These are phyloP conservation scores for Apodemus agrarius DNA, from an alignment of 2,797 vertebrate species.

Conservation along the genomic window DNA sequence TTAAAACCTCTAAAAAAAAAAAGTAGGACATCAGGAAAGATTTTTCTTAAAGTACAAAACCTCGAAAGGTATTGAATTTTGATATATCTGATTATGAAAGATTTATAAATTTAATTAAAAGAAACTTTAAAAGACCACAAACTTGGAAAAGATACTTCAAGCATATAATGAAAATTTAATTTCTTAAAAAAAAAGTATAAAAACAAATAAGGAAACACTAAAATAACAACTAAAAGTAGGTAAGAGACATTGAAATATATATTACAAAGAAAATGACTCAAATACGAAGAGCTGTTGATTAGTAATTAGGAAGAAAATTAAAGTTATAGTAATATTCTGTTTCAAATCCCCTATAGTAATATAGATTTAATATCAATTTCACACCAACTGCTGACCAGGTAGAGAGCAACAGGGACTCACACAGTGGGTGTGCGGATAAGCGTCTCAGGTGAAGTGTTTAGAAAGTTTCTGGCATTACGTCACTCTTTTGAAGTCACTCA, in stretches of 20 bases:
- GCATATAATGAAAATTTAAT: constrained; percentile 27
- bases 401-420: background rate
- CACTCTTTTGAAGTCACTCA: constrained; percentile 35
- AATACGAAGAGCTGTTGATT: constrained; percentile 24
- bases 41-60: constrained; percentile 40
- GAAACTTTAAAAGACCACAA: background rate
- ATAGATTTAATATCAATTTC: constrained; percentile 63
- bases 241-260: background rate
- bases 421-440: background rate
- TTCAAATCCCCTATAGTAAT: background rate
- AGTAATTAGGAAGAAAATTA: constrained; percentile 59
- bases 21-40: background rate
- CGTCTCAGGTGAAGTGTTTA: background rate
- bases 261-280: constrained; percentile 39
- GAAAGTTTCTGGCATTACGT: constrained; percentile 14
- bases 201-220: constrained; percentile 34
- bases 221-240: background rate
- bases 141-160: constrained; percentile 29
- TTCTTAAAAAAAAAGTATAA: constrained; percentile 20
- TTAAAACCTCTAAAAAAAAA: constrained; percentile 43
- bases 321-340: constrained; percentile 15
- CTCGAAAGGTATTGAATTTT: background rate
- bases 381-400: constrained; percentile 48
- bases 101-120: constrained; percentile 42
- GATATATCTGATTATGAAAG: background rate